A percentile compares a stretch with the other conserved stretches of the same genome.
Conservation (phyloP, 2,797 vertebrate species). For the Triplophysa bombifrons region DNA sequence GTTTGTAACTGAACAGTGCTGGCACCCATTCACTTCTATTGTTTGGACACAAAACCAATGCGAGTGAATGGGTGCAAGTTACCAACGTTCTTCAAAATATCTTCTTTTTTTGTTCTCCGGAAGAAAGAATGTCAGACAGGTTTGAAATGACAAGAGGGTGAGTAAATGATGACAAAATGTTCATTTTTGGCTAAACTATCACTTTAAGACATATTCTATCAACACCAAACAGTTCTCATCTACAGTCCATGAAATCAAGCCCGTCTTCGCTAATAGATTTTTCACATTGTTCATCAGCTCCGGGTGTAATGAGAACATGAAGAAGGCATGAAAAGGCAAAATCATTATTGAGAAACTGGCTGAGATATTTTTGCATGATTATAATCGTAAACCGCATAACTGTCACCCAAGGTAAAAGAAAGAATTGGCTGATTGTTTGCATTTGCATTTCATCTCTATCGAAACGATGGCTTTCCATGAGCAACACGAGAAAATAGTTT, state of each 20-base stretch:
- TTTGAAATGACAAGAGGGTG: too few species aligned
- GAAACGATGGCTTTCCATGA: slow-evolving; percentile 47
- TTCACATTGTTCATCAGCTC: slow-evolving; percentile 69
- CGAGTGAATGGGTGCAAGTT: too few species aligned
- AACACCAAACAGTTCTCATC: slow-evolving; percentile 53
- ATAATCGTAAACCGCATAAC: slow-evolving; percentile 48
- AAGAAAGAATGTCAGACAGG: too few species aligned
- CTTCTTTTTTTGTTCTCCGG: too few species aligned
- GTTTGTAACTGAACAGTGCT: too few species aligned
- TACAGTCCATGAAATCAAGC: slow-evolving; percentile 70
- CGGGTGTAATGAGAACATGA: slow-evolving; percentile 67
- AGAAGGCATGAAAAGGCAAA: slow-evolving; percentile 63
- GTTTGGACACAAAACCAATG: too few species aligned
- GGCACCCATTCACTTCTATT: too few species aligned
- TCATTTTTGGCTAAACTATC: too few species aligned
- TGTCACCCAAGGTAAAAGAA: slow-evolving; percentile 32
- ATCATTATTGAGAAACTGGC: slow-evolving; percentile 55
- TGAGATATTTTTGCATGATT: slow-evolving; percentile 52
- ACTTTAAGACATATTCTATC: slow-evolving; percentile 43
- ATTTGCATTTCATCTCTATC: slow-evolving; percentile 51
- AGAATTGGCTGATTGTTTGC: slow-evolving; percentile 41
- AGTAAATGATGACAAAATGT: too few species aligned
- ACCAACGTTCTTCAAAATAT: too few species aligned
- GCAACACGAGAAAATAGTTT: slow-evolving; percentile 47
- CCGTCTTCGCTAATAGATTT: slow-evolving; percentile 68